Percentiles rank a stretch among this genome's conserved stretches.
Evolutionary conservation across 2,797 vertebrate species (phyloP).

Genomic region (Hemitrygon akajei): DNA sequence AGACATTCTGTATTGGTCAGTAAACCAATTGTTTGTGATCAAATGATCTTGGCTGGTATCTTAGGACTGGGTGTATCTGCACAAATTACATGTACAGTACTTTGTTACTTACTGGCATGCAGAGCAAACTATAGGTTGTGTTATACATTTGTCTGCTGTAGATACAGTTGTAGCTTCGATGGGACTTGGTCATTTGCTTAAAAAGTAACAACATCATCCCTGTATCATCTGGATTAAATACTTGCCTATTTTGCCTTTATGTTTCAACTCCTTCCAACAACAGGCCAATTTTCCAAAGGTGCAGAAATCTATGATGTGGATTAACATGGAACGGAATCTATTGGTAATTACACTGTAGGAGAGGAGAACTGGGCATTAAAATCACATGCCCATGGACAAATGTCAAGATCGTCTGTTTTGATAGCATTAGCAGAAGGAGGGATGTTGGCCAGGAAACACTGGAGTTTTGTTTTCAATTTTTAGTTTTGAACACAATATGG

Average conservation of each 20-base stretch:
- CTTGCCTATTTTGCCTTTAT: background rate
- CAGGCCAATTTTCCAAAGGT: background rate
- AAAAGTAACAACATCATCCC: background rate
- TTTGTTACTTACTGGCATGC: background rate
- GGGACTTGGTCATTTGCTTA: background rate
- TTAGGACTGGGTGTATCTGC: too few species aligned
- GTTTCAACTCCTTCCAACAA: background rate
- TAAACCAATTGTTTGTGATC: too few species aligned
- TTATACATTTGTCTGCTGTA: background rate
- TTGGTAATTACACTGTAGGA: too few species aligned
- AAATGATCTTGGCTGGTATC: too few species aligned
- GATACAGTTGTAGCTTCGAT: background rate
- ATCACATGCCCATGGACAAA: too few species aligned
- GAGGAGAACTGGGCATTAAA: too few species aligned
- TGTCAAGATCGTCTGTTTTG: background rate
- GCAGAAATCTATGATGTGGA: background rate
- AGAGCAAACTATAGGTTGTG: background rate
- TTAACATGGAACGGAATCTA: too few species aligned
- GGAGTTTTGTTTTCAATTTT: too few species aligned
- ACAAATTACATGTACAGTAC: background rate
- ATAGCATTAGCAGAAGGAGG: too few species aligned
- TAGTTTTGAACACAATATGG: too few species aligned
- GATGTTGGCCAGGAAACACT: background rate
- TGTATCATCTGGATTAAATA: background rate
- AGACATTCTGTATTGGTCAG: too few species aligned